A percentile compares a stretch with the other conserved stretches of the same genome.
These are phyloP conservation scores for Diplolepis rosae DNA, from an alignment of 2,888 invertebrate species.

Conservation along the genomic window DNA sequence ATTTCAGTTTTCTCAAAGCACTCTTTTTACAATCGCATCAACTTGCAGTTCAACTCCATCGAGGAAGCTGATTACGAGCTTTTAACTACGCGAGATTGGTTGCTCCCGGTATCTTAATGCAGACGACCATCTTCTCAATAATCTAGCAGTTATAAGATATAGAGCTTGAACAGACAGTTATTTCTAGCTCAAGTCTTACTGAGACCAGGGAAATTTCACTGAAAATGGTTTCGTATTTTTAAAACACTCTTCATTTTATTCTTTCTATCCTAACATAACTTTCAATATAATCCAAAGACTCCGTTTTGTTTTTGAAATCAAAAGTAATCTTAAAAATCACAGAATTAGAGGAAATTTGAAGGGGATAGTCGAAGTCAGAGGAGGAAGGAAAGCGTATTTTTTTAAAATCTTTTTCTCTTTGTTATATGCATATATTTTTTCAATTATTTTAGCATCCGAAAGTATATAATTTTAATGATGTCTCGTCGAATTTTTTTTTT, in stretches of 20 bases:
- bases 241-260: slow-evolving; percentile 24
- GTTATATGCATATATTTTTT: too few species aligned
- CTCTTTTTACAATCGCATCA: slow-evolving; percentile 7
- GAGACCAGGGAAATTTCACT: slow-evolving; percentile 29
- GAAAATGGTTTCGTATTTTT: slow-evolving; percentile 34
- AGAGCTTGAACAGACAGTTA: neutral
- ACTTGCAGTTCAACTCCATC: slow-evolving; percentile 8
- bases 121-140: neutral
- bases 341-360: neutral
- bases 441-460: too few species aligned
- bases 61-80: slow-evolving; percentile 40
- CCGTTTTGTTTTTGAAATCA: neutral
- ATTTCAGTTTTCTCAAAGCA: neutral
- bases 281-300: neutral
- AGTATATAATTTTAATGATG: too few species aligned
- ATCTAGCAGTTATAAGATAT: neutral
- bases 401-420: too few species aligned
- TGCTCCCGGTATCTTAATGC: neutral
- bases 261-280: neutral
- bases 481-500: too few species aligned
- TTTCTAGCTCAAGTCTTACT: slow-evolving; percentile 34
- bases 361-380: too few species aligned
- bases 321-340: neutral
- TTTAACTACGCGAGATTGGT: slow-evolving; percentile 35
- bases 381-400: too few species aligned